Percentiles rank a stretch among this genome's conserved stretches.
Evolutionary conservation across 2,888 invertebrate genomes (phyloP).

Genomic region (Digitonthophagus gazella): DNA sequence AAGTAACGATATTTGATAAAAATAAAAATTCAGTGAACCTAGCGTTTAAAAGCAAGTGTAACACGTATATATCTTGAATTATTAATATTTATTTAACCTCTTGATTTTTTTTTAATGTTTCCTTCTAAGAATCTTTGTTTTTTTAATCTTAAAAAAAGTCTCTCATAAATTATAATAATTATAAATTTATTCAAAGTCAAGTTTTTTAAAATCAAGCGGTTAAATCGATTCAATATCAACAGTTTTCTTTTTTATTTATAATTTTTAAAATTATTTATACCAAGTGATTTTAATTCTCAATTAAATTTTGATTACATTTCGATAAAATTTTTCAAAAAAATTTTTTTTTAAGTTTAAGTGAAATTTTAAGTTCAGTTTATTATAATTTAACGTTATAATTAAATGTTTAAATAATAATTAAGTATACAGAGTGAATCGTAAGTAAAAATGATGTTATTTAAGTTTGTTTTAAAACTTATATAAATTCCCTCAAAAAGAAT

Average conservation of each 20-base stretch:
- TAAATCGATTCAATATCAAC: constrained; percentile 20
- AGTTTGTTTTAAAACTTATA: too few species aligned
- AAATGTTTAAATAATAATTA: too few species aligned
- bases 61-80: constrained; percentile 38
- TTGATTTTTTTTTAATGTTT: neutral
- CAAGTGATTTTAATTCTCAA: constrained; percentile 12
- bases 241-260: constrained; percentile 3
- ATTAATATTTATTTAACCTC: constrained; percentile 24
- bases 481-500: too few species aligned
- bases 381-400: too few species aligned
- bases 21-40: constrained; percentile 48
- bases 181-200: neutral
- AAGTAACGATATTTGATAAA: constrained; percentile 42
- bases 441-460: too few species aligned
- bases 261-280: constrained; percentile 5
- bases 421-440: too few species aligned
- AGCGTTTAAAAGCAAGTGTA: constrained; percentile 28
- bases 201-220: constrained; percentile 17
- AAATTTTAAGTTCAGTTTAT: too few species aligned
- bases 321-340: too few species aligned
- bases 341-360: too few species aligned
- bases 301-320: too few species aligned
- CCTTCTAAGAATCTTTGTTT: neutral
- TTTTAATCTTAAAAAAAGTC: neutral
- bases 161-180: too few species aligned